These are phyloP conservation scores for Sarcophaga variegata DNA, from an alignment of 2,888 invertebrate genomes.

Conservation along the genomic window DNA sequence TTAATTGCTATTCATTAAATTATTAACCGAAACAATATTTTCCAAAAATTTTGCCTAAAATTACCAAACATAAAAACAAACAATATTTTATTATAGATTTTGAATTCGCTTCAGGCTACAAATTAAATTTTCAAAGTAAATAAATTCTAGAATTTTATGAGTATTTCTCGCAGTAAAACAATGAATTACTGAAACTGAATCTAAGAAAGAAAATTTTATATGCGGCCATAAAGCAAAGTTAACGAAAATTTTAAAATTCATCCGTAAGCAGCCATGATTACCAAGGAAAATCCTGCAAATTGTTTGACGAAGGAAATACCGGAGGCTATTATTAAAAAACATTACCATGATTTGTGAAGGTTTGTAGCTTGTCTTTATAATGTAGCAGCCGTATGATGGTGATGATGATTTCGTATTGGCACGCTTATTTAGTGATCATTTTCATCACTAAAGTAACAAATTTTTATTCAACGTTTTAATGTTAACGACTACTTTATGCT, in stretches of 20 bases:
- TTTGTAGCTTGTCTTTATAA: background rate
- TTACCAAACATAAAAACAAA: background rate
- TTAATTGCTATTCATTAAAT: constrained; percentile 15
- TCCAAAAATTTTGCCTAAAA: background rate
- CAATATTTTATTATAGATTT: background rate
- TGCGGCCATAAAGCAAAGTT: background rate
- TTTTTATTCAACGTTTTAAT: constrained; percentile 51
- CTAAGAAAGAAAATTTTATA: background rate
- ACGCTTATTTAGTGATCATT: constrained; percentile 49
- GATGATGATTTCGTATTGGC: constrained; percentile 7
- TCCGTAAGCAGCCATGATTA: constrained; percentile 7
- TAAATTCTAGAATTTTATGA: constrained; percentile 64
- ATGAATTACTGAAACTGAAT: background rate
- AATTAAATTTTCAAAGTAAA: constrained; percentile 64
- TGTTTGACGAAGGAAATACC: constrained; percentile 21
- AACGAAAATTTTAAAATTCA: constrained; percentile 40
- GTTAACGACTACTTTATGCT: constrained; percentile 28
- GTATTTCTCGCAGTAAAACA: constrained; percentile 16
- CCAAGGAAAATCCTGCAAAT: background rate
- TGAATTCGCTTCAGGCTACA: constrained; percentile 49
- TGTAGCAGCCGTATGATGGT: background rate
- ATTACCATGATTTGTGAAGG: constrained; percentile 45
- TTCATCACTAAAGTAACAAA: constrained; percentile 62
- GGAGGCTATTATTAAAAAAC: constrained; percentile 49
- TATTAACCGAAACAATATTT: constrained; percentile 29